A percentile compares a stretch with the other conserved stretches of the same genome.
These are phyloP conservation scores for Coenonympha glycerion DNA, from an alignment of 2,888 invertebrate species.

Conservation along the genomic window DNA sequence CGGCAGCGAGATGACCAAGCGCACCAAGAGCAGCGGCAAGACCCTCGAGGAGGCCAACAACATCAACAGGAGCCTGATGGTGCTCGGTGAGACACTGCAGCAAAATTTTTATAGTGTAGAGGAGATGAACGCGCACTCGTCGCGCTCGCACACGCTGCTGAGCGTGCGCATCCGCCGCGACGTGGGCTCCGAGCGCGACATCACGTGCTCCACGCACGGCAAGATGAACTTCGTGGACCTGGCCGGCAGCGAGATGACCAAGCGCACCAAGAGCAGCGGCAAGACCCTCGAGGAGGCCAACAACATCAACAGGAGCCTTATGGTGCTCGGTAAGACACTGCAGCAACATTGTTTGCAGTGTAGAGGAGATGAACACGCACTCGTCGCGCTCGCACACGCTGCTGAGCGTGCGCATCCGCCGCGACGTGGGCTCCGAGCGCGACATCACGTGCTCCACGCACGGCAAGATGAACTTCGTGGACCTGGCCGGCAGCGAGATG, in stretches of 20 bases:
- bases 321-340: constrained; percentile 91
- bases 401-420: constrained; percentile 91
- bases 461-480: constrained; percentile 97
- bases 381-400: constrained; percentile 95
- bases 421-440: constrained; percentile 87
- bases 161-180: constrained; percentile 93
- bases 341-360: too few species aligned
- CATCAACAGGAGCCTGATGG: constrained; percentile 96
- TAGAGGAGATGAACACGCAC: constrained; percentile 96
- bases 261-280: constrained; percentile 90
- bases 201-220: constrained; percentile 92
- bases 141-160: constrained; percentile 93
- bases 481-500: constrained; percentile 97
- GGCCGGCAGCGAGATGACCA: constrained; percentile 98
- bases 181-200: constrained; percentile 85
- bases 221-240: constrained; percentile 97
- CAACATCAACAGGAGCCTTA: constrained; percentile 95
- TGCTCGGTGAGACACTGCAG: constrained; percentile 88
- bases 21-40: constrained; percentile 89
- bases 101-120: too few species aligned
- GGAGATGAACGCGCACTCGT: constrained; percentile 96
- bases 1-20: constrained; percentile 97
- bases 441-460: constrained; percentile 91
- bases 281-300: constrained; percentile 95
- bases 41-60: constrained; percentile 96